Evolutionary conservation across 2,113 vertebrate genomes (phyloP).

Genomic region (Blennius ocellaris): DNA sequence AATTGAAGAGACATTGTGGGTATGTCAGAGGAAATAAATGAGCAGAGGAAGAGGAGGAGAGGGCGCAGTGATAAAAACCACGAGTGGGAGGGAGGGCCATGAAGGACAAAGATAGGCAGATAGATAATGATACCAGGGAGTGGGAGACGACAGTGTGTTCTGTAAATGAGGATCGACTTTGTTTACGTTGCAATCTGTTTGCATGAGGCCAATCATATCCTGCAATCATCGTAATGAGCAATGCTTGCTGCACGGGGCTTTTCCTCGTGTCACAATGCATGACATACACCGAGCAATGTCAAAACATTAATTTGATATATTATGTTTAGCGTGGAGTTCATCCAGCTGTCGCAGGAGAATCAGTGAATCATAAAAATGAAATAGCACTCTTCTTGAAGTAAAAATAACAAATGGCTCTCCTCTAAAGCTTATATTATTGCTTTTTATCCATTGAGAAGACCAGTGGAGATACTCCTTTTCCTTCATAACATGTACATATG

Average conservation of each 20-base stretch:
- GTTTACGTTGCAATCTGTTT: slow-evolving; percentile 28
- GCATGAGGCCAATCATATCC: slow-evolving; percentile 11
- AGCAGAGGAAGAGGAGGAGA: slow-evolving; percentile 35
- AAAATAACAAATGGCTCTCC: slow-evolving; percentile 4
- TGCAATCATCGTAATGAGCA: slow-evolving; percentile 24
- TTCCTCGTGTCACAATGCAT: slow-evolving; percentile 19
- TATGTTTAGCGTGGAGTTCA: slow-evolving; percentile 31
- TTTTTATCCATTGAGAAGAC: too few species aligned
- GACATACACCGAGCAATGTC: not conserved
- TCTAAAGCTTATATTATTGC: not conserved
- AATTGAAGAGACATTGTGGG: slow-evolving; percentile 45
- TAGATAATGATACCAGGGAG: not conserved
- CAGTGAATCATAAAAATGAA: slow-evolving; percentile 28
- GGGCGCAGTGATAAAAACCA: slow-evolving; percentile 18
- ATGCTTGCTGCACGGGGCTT: slow-evolving; percentile 3
- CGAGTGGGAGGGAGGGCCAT: not conserved
- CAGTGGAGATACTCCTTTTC: too few species aligned
- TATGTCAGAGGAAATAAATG: slow-evolving; percentile 44
- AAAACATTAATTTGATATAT: slow-evolving; percentile 46
- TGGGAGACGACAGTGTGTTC: not conserved
- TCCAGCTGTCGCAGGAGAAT: slow-evolving; percentile 14
- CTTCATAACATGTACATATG: too few species aligned
- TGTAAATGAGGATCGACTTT: slow-evolving; percentile 22
- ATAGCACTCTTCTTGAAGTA: slow-evolving; percentile 1
- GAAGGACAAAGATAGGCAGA: slow-evolving; percentile 42